These are phyloP conservation scores for Polia nebulosa DNA, from an alignment of 2,888 invertebrate genomes.

Conservation along the genomic window DNA sequence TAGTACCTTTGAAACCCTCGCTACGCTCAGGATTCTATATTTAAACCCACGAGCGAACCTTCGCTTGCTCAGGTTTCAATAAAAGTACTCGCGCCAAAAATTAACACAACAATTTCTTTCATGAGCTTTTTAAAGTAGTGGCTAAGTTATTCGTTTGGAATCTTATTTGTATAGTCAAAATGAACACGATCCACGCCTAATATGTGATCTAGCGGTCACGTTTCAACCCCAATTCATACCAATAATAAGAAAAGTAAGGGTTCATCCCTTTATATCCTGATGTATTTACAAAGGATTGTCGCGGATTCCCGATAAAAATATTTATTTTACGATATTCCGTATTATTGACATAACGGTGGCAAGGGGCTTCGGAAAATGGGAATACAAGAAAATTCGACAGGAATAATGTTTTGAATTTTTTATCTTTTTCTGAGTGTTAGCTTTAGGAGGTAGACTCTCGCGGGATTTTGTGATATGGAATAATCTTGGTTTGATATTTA, in stretches of 20 bases:
- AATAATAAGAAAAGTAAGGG: constrained; percentile 54
- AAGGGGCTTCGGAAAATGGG: constrained; percentile 43
- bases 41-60: too few relatives aligned
- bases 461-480: constrained; percentile 33
- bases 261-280: constrained; percentile 63
- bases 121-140: too few relatives aligned
- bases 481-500: constrained; percentile 38
- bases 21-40: too few relatives aligned
- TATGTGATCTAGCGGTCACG: constrained; percentile 50
- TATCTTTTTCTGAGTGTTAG: constrained; percentile 49
- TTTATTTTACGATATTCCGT: constrained; percentile 59
- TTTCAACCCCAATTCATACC: constrained; percentile 55
- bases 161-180: background rate
- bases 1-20: too few relatives aligned
- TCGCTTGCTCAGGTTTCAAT: too few relatives aligned
- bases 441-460: constrained; percentile 10
- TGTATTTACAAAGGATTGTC: constrained; percentile 71
- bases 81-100: too few relatives aligned
- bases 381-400: constrained; percentile 32
- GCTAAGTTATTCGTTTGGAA: too few relatives aligned
- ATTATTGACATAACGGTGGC: constrained; percentile 56
- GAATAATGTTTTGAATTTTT: constrained; percentile 53
- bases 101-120: too few relatives aligned
- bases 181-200: constrained; percentile 16
- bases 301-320: constrained; percentile 60